Conservation (phyloP, 92 coral and sea anemone genomes). For the Micromussa lordhowensis region DNA sequence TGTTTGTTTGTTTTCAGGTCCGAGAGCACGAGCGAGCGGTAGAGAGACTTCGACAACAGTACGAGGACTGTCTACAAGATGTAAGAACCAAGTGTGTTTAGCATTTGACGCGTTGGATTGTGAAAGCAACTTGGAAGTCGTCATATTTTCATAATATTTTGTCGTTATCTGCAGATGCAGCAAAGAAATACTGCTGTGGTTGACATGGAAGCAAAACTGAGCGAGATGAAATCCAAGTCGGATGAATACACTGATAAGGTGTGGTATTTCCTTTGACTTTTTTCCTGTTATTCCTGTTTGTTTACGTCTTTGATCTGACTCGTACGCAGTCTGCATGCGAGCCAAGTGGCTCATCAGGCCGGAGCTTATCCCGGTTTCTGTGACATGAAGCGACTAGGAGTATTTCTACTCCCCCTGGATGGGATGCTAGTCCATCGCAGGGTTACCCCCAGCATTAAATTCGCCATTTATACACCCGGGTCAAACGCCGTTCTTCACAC, state of each 20-base stretch:
- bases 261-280: neutral
- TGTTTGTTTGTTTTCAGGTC: conserved; percentile 59
- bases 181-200: conserved; percentile 86
- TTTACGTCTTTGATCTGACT: too few species aligned
- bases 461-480: too few species aligned
- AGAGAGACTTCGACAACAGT: conserved; percentile 83
- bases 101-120: neutral
- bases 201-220: conserved; percentile 81
- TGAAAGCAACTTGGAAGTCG: neutral
- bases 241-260: conserved; percentile 91
- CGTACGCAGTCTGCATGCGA: neutral
- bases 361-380: conserved; percentile 38
- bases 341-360: neutral
- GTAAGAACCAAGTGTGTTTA: conserved; percentile 57
- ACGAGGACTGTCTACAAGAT: conserved; percentile 95
- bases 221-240: conserved; percentile 87
- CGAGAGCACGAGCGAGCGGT: conserved; percentile 90
- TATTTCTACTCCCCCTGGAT: conserved; percentile 4
- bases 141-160: neutral
- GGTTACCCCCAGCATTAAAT: too few species aligned
- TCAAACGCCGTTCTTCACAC: too few species aligned
- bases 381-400: conserved; percentile 42
- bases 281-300: neutral
- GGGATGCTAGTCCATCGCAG: too few species aligned
- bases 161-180: conserved; percentile 72